Evolutionary conservation across 2,113 vertebrate genomes (phyloP).

Genomic region (Calidris pygmaea): DNA sequence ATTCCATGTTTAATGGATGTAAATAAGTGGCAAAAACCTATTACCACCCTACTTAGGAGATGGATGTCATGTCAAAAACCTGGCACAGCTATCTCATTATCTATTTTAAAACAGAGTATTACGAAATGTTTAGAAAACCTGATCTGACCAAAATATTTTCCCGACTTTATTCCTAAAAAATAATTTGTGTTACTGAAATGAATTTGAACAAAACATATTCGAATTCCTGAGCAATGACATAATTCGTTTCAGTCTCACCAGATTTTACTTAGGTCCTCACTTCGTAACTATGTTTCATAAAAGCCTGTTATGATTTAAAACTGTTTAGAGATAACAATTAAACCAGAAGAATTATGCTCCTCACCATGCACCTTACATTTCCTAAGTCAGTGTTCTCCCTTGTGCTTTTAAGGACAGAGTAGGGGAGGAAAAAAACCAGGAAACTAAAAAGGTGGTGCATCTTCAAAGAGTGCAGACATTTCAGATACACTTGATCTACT

Average conservation of each 20-base stretch:
- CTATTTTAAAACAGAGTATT: background rate
- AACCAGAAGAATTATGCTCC: background rate
- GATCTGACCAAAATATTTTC: background rate
- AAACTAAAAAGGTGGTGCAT: background rate
- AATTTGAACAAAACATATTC: background rate
- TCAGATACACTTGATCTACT: slow-evolving; percentile 63
- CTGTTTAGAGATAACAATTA: background rate
- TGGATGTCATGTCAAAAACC: background rate
- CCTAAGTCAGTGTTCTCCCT: background rate
- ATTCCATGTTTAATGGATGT: background rate
- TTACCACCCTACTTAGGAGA: background rate
- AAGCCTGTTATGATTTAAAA: background rate
- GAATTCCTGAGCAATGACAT: background rate
- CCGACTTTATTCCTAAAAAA: background rate
- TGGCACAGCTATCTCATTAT: background rate
- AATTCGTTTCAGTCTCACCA: background rate
- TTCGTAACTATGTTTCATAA: background rate
- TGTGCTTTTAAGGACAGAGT: background rate
- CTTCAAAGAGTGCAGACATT: slow-evolving; percentile 1
- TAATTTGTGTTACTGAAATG: background rate
- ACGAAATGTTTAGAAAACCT: background rate
- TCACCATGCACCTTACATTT: background rate
- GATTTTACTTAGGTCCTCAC: background rate
- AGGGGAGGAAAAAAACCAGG: background rate
- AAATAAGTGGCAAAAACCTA: background rate